Evolutionary conservation across 35 echinoderm and acorn worm species (phyloP), one percentile per base, ranked within the genome.

Genomic region (Apostichopus californicus): DNA sequence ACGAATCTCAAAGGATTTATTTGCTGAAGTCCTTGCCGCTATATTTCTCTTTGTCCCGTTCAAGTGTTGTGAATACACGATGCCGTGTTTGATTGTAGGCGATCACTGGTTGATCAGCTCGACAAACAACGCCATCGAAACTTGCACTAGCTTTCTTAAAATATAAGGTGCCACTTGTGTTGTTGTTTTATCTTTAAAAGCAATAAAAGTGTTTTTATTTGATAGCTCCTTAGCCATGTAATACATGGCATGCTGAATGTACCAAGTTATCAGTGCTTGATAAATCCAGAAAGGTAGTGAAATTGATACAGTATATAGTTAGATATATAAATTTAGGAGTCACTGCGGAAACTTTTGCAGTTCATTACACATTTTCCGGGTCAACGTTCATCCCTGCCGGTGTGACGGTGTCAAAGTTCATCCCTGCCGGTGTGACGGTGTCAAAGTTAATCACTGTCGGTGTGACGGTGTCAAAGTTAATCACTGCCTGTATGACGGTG

Each of bases 1-100:
- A 75, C 71, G 71, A 20, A 75, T 75, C 71, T 75, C 17, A 75
- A 75, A 75, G 71, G 71, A 75, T 75, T 75, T 75, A 75, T 75
- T 75, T 75, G 71, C 71, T n/a, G 17, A 75, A 22, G 71, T 75
- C 71, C 71, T 75, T 22, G 15, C 15, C 1, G 71, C 71, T 22
- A 22, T 7, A 20, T 22, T 75, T 75, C 71, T 6, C 71, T 20
- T 75, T 75, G 71, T 75, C n/a, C 71, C 6, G 20, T 75, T 75
- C 71, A n/a, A n/a, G 71, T 75, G 71, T 75, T 75, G 71, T 75
- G 12, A 75, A 75, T 22, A 75, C 71, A 75, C 71, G 71, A 20
- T 75, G 6, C 71, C 17, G 71, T 75, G 71, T 75, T 75, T 75
- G 71, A 75, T n/a, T 75, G 71, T 75, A 18, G 71, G 71, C 17